Evolutionary conservation across 2,113 vertebrate genomes (phyloP), one percentile per base, ranked within the genome.

Genomic region (Anseranas semipalmata): DNA sequence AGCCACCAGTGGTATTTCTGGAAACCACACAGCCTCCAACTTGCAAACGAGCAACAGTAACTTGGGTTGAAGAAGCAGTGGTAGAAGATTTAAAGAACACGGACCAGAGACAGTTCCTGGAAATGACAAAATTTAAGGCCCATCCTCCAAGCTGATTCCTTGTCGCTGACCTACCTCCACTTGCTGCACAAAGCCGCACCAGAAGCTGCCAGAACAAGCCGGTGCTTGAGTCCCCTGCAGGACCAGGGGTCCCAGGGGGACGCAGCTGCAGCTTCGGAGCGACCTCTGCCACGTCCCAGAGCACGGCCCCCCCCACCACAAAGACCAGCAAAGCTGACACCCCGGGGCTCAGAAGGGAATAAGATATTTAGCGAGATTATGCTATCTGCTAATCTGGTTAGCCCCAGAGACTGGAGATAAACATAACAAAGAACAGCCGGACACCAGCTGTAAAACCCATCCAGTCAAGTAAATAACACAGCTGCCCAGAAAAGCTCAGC

Each of bases 371-470:
- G 92, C 83, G 95, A 96, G 96, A 97, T 95, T 97, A 96, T 28
- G 52, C 86, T 94, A 94, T 96, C 96, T 87, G 74, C 87, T 97
- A 98, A 98, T 98, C 97, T 96, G 96, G 97, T 98, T 98, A 98
- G 96, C 96, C 85, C 89, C 87, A 83, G 96, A 97, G 96, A 96
- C 95, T 85, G 56, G 81, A 95, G 97, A 97, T 97, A 96, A 97
- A 94, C 93, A 97, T 97, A 97, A 98, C 98, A 97, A 97, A 98
- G 96, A 97, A 95, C 96, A 97, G 97, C 94, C 94, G 95, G 96
- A 96, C 97, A 97, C 95, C 97, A 98, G 97, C 97, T 98, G 98
- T 89, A 97, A 97, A 96, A 86, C 81, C 85, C 89, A 95, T 95
- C 88, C 97, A 95, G 90, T 95, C 94, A 91, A 92, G 95, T 92